Base-by-base conservation (phyloP, 2,888 invertebrate genomes). In the Macrophya annulata region DNA sequence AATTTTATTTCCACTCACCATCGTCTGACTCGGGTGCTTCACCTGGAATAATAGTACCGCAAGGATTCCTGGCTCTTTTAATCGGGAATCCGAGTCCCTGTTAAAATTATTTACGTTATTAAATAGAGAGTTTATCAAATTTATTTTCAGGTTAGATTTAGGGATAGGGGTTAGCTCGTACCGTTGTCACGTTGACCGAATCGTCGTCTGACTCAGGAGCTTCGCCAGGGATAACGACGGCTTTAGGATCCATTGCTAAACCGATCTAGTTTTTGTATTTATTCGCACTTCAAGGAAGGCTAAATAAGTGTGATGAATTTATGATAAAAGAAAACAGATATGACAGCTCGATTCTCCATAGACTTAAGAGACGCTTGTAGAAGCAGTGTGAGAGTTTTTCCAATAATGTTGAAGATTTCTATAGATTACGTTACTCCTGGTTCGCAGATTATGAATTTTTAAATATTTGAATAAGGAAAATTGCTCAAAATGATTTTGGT, bases 201-300 rank as follows among this genome's bases (percentile, higher is more conserved):
- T 93, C 93, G 55, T 93, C 93, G 71, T 93, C 93, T 17, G 93
- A 93, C 87, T 93, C 93, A 76, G 93, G 92, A 84, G 93, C 93
- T 87, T 93, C 93, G 48, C 93, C 93, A 77, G 92, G 90, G 48
- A 93, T 88, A 68, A 93, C 92, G 10, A 92, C 90, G 85, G 93
- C 93, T 88, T 92, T 93, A 10, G 90, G 86, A 87, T 93, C 93
- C 93, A 93, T 93, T 65, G 37, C 87, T 59, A 21, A n/a, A 10
- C 3, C 17, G 40, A 71, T 15, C 4, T 17, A 5, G 6, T 55
- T n/a, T 17, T 10, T 1, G 21, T 17, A 17, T 62, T 21, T 9
- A 12, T 12, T 48, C 10, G 12, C 12, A 9, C 12, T 48, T 48
- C 10, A 0, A 48, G 3, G 1, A 48, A 48, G 45, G 45, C 45